These are phyloP conservation scores for Mormyrus proboscirostris DNA, from an alignment of 2,797 vertebrate species.

Conservation along the genomic window DNA sequence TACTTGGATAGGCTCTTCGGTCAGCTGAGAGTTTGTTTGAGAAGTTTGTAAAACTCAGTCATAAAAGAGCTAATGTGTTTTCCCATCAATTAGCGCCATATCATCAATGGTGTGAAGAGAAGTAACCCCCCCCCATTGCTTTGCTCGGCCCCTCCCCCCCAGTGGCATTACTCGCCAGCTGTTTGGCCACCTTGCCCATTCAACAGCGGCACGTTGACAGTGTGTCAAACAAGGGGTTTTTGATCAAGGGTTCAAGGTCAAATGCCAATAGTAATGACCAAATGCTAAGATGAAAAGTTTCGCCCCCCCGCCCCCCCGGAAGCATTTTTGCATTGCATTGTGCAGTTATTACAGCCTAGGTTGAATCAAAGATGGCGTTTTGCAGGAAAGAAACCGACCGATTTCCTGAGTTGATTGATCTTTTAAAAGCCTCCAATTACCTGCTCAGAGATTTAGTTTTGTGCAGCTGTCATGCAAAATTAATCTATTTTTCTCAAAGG, in stretches of 20 bases:
- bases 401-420: conserved; percentile 2
- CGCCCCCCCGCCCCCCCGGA: background rate
- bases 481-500: conserved; percentile 13
- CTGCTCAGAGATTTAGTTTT: conserved; percentile 13
- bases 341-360: background rate
- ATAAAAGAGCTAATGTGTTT: conserved; percentile 22
- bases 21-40: background rate
- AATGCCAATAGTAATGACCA: background rate
- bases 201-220: conserved; percentile 20
- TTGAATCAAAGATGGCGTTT: background rate
- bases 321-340: background rate
- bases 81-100: conserved; percentile 22
- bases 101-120: conserved; percentile 27
- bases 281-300: background rate
- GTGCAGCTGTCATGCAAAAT: conserved; percentile 18
- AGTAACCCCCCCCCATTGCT: conserved; percentile 24
- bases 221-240: conserved; percentile 14
- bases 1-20: background rate
- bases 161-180: conserved; percentile 6
- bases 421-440: conserved; percentile 21
- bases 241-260: background rate
- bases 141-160: conserved; percentile 20
- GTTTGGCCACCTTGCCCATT: background rate
- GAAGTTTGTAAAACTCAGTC: background rate
- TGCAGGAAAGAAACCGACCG: background rate